Percentiles rank a stretch among this genome's conserved stretches.
These are phyloP conservation scores for Poeciliopsis paucimaculata DNA, from an alignment of 2,797 vertebrate species.

Conservation along the genomic window DNA sequence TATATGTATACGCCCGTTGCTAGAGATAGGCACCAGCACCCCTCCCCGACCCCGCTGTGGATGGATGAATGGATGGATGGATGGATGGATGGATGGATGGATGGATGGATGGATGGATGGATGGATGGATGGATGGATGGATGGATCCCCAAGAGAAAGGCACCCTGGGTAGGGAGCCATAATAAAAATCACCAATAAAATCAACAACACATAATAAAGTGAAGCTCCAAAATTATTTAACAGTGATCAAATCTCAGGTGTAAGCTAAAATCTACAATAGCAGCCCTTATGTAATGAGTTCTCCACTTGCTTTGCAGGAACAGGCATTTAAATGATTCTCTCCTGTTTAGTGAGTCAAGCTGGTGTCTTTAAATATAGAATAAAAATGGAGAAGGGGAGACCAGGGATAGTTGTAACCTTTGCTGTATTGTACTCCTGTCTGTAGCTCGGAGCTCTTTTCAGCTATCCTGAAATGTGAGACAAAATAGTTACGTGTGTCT, in stretches of 20 bases:
- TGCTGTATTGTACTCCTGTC: background rate
- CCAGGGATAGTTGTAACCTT: background rate
- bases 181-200: background rate
- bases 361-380: background rate
- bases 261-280: background rate
- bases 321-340: background rate
- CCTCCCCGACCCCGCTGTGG: no score
- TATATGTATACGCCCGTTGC: no score
- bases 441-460: background rate
- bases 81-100: no score
- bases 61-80: no score
- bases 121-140: no score
- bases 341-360: background rate
- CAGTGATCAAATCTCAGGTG: background rate
- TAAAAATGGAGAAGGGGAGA: background rate
- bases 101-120: no score
- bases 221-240: background rate
- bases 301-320: background rate
- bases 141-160: background rate
- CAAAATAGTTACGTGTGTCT: background rate
- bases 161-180: background rate
- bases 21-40: no score
- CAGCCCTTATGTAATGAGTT: background rate
- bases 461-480: background rate
- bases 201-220: background rate